These are phyloP conservation scores for Grapholita molesta DNA, from an alignment of 1,140 invertebrate species.

Conservation along the genomic window DNA sequence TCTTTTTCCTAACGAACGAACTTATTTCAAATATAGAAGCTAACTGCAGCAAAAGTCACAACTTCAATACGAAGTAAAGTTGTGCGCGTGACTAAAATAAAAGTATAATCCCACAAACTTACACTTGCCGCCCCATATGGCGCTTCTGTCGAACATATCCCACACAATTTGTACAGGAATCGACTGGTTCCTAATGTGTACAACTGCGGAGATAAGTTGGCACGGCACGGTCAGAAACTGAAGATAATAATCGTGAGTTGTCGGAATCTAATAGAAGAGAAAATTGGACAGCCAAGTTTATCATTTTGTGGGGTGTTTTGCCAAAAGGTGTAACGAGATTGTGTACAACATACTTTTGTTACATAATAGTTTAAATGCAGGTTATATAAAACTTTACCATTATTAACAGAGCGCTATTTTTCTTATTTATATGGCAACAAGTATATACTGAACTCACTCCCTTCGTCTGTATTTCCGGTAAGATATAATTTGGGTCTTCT, in stretches of 20 bases:
- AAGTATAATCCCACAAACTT: slow-evolving; percentile 12
- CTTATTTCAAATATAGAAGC: slow-evolving; percentile 11
- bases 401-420: too few relatives aligned
- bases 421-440: too few relatives aligned
- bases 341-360: background rate
- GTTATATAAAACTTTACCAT: too few relatives aligned
- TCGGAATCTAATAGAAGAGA: slow-evolving; percentile 16
- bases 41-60: slow-evolving; percentile 13
- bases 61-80: slow-evolving; percentile 8
- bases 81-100: slow-evolving; percentile 15
- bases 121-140: background rate
- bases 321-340: background rate
- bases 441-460: too few relatives aligned
- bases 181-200: background rate
- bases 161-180: background rate
- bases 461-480: too few relatives aligned
- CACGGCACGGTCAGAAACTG: slow-evolving; percentile 1
- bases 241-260: slow-evolving; percentile 15
- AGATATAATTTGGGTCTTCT: too few relatives aligned
- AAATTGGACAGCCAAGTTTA: slow-evolving; percentile 15
- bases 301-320: slow-evolving; percentile 2
- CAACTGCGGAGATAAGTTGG: background rate
- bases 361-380: background rate
- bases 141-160: background rate
- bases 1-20: slow-evolving; percentile 5